Base-by-base conservation (phyloP, 2,113 vertebrate species). In the Sinocyclocheilus grahami region DNA sequence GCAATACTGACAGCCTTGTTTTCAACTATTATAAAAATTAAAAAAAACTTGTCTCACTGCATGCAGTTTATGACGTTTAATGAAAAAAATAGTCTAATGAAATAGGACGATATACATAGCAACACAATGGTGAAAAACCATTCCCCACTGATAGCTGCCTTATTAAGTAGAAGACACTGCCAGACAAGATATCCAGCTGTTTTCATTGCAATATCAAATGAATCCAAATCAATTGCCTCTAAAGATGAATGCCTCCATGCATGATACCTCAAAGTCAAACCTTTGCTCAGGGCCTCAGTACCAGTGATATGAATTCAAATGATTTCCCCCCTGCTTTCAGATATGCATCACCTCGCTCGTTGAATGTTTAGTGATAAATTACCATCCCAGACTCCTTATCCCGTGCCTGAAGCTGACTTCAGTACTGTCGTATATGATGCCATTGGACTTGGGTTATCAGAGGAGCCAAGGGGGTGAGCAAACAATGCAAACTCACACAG, bases 351-450 rank as follows among this genome's bases (percentile, higher is more conserved):
- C 86, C 92, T 93, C 76, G 10, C 86, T 89, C 67, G 8, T 58
- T 80, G 89, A 90, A 88, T 42, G 90, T 91, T 85, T 87, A 88
- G 89, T 90, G 91, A 94, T 95, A 93, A 93, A 94, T 95, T 90
- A 93, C 86, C 67, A 10, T 86, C 91, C 89, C 90, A 88, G 88
- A 82, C 86, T 90, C 87, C 86, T 89, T 89, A 89, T 91, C 79
- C 46, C 1, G 84, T 86, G 87, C 85, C 87, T 85, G 89, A 86
- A 86, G 89, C 92, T 93, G 91, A 94, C 89, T 90, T 90, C 91
- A 93, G 91, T 90, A 86, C 72, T 87, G 88, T 91, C 83, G 82
- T 87, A 85, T 86, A 87, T 76, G 14, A 48, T 88, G 89, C 89
- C 87, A 86, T 67, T 22, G 88, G 86, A 91, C 85, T 90, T 88